Conservation (phyloP, 2,797 vertebrate species). For the Lemur catta region DNA sequence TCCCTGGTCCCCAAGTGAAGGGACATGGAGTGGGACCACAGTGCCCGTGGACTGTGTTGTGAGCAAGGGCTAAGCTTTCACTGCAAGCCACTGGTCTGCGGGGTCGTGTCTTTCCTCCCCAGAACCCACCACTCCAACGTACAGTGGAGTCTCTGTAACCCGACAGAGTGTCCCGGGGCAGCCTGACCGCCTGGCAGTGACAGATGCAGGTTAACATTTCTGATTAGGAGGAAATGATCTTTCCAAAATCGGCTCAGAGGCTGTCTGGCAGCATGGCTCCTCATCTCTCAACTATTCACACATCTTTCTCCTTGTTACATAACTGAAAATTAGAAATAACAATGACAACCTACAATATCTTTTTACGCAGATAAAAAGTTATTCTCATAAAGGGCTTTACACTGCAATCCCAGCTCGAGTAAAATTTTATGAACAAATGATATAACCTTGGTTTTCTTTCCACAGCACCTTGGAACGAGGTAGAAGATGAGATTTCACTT, state of each 20-base stretch:
- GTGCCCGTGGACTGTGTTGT: neutral
- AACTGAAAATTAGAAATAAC: neutral
- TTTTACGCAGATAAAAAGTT: neutral
- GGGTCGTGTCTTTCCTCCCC: neutral
- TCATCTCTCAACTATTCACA: neutral
- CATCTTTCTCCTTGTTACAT: neutral
- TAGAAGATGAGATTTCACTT: constrained; percentile 21
- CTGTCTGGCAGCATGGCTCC: neutral
- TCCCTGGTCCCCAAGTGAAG: neutral
- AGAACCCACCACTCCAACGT: neutral
- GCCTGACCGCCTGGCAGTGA: neutral
- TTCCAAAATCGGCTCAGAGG: neutral
- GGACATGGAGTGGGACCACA: neutral
- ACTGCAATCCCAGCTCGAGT: neutral
- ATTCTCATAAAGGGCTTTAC: constrained; percentile 15
- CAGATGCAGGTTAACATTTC: neutral
- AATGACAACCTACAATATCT: neutral
- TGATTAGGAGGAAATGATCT: neutral
- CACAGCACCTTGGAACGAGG: constrained; percentile 1
- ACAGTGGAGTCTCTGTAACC: neutral
- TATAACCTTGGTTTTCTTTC: constrained; percentile 18
- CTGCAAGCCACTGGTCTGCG: neutral
- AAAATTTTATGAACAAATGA: constrained; percentile 52
- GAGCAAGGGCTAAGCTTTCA: neutral
- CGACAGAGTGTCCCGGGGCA: neutral